Evolutionary conservation across 2,113 vertebrate species (phyloP).

Genomic region (Nerophis lumbriciformis): DNA sequence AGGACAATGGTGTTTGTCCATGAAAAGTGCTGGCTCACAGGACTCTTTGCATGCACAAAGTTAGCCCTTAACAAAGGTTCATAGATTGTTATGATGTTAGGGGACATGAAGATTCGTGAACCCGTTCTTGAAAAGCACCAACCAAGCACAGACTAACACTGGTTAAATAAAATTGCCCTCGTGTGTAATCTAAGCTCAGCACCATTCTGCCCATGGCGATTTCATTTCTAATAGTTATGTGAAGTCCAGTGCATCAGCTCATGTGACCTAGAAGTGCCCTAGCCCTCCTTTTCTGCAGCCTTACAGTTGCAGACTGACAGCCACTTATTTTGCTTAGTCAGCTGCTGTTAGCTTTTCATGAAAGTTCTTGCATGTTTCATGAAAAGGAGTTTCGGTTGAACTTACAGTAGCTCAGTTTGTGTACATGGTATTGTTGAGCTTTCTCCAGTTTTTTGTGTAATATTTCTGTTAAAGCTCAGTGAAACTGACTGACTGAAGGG

Average conservation of each 20-base stretch:
- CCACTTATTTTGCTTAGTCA: constrained; percentile 45
- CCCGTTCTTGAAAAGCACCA: constrained; percentile 35
- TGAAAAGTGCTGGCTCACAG: not conserved
- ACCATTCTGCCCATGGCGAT: constrained; percentile 26
- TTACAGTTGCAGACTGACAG: constrained; percentile 44
- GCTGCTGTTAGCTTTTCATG: not conserved
- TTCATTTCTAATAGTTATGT: constrained; percentile 30
- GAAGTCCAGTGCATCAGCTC: constrained; percentile 25
- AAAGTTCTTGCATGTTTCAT: not conserved
- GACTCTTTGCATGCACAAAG: not conserved
- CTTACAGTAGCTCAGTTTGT: no score
- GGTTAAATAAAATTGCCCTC: constrained; percentile 40
- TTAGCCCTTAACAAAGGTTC: not conserved
- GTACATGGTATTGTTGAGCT: no score
- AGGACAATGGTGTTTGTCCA: not conserved
- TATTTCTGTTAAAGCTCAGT: no score
- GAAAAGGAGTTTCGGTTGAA: no score
- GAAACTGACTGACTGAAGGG: no score
- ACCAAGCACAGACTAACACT: constrained; percentile 13
- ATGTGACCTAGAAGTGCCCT: constrained; percentile 47
- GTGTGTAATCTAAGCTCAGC: constrained; percentile 31
- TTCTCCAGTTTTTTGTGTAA: no score
- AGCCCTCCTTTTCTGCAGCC: constrained; percentile 38
- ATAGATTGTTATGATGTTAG: constrained; percentile 3
- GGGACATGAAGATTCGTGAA: constrained; percentile 8